A percentile compares a stretch with the other conserved stretches of the same genome.
phyloP scores from a whole-genome alignment of 2,797 vertebrate species.

The Lutjanus campechanus region DNA sequence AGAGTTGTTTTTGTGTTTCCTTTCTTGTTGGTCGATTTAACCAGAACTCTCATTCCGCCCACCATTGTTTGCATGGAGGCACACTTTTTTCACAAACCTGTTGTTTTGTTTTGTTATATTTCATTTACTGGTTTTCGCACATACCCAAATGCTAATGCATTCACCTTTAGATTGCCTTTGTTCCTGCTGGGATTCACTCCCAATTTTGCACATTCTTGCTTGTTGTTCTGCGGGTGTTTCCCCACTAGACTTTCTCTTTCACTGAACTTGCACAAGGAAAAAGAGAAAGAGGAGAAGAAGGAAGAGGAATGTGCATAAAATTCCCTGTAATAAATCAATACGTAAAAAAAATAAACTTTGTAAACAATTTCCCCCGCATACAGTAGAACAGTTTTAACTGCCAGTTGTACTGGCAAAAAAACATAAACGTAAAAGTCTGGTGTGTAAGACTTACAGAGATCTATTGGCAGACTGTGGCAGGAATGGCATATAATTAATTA shows the following conservation, averaged over 20 bases:
- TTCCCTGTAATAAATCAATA: not conserved
- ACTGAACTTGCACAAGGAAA: constrained; percentile 16
- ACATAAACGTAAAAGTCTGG: too few species aligned
- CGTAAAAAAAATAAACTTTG: not conserved
- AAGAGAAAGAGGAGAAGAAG: not conserved
- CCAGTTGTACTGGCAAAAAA: not conserved
- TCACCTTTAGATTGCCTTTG: constrained; percentile 13
- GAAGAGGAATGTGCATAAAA: constrained; percentile 2
- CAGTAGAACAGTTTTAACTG: not conserved
- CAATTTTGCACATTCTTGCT: not conserved
- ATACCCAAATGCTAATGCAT: constrained; percentile 1
- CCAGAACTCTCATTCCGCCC: not conserved
- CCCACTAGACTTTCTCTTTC: not conserved
- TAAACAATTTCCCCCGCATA: not conserved
- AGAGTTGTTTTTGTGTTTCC: not conserved
- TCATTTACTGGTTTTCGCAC: not conserved
- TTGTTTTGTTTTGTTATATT: not conserved
- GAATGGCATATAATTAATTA: too few species aligned
- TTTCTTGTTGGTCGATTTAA: constrained; percentile 2
- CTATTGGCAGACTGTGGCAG: too few species aligned
- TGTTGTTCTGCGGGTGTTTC: constrained; percentile 13
- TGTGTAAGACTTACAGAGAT: too few species aligned
- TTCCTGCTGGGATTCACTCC: constrained; percentile 19
- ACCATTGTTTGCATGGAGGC: not conserved
- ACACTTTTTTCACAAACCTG: not conserved